Evolutionary conservation across 2,888 invertebrate species (phyloP).

Genomic region (Seladonia tumulorum): DNA sequence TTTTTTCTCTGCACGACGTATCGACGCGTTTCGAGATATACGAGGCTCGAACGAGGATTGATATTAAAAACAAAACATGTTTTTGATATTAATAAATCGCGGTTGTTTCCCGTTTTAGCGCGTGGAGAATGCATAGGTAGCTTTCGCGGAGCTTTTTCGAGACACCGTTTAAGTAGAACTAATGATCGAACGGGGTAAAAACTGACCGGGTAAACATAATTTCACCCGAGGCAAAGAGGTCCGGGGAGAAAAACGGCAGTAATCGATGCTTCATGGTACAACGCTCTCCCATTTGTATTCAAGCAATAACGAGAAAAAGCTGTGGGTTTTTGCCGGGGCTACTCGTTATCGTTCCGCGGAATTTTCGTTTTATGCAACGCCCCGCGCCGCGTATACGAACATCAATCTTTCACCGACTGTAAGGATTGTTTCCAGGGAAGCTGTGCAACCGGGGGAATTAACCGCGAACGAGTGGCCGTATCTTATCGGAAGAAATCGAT

Average conservation of each 20-base stretch:
- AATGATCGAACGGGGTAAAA: conserved; percentile 32
- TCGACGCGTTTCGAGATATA: neutral
- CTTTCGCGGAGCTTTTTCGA: neutral
- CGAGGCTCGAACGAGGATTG: too few relatives aligned
- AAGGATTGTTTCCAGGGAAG: conserved; percentile 11
- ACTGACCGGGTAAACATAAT: conserved; percentile 40
- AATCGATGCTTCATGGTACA: conserved; percentile 48
- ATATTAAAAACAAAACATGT: too few relatives aligned
- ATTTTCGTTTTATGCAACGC: conserved; percentile 35
- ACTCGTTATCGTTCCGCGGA: conserved; percentile 35
- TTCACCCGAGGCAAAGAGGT: conserved; percentile 7
- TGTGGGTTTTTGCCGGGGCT: conserved; percentile 27
- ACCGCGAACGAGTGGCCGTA: neutral
- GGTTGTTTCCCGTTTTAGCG: neutral
- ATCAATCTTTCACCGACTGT: conserved; percentile 47
- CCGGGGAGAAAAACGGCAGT: conserved; percentile 9
- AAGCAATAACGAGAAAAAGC: conserved; percentile 45
- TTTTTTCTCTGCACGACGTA: conserved; percentile 1
- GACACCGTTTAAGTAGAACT: conserved; percentile 1
- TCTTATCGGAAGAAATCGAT: neutral
- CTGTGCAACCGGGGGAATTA: conserved; percentile 7
- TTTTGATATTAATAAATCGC: neutral
- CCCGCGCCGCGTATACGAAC: conserved; percentile 12
- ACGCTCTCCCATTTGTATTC: conserved; percentile 52
- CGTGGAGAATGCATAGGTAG: neutral